A percentile compares a stretch with the other conserved stretches of the same genome.
Conservation (phyloP, 2,113 vertebrate genomes). For the Psophia crepitans region DNA sequence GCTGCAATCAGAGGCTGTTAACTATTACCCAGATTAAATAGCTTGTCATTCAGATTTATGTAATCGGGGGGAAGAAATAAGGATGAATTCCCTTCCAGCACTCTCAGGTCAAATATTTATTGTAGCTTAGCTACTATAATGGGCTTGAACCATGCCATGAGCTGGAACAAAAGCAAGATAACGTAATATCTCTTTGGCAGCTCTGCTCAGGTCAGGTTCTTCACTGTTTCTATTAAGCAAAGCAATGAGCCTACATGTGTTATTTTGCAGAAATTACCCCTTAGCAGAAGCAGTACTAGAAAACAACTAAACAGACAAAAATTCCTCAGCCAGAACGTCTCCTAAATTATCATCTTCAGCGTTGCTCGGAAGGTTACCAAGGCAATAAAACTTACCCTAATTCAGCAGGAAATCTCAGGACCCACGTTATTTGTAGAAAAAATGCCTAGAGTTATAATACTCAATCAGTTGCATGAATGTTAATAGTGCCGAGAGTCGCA, state of each 20-base stretch:
- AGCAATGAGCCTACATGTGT: background rate
- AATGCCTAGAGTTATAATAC: background rate
- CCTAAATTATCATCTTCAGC: background rate
- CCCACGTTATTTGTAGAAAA: background rate
- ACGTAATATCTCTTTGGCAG: background rate
- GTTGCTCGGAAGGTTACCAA: background rate
- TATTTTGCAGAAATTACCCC: background rate
- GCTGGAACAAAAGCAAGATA: conserved; percentile 9
- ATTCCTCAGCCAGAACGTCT: background rate
- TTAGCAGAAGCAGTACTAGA: background rate
- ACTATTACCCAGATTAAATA: conserved; percentile 49
- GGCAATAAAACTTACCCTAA: background rate
- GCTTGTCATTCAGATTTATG: conserved; percentile 45
- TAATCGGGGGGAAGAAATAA: background rate
- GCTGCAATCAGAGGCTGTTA: conserved; percentile 44
- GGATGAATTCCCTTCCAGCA: background rate
- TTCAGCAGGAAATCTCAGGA: background rate
- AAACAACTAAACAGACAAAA: conserved; percentile 7
- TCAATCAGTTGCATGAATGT: background rate
- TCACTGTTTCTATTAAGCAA: conserved; percentile 9
- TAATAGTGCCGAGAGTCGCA: background rate
- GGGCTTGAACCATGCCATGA: background rate
- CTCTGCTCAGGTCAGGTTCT: background rate
- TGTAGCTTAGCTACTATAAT: background rate
- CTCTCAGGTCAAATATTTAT: conserved; percentile 30